These are phyloP conservation scores for Eira barbara DNA, from an alignment of 2,113 vertebrate species.

Conservation along the genomic window DNA sequence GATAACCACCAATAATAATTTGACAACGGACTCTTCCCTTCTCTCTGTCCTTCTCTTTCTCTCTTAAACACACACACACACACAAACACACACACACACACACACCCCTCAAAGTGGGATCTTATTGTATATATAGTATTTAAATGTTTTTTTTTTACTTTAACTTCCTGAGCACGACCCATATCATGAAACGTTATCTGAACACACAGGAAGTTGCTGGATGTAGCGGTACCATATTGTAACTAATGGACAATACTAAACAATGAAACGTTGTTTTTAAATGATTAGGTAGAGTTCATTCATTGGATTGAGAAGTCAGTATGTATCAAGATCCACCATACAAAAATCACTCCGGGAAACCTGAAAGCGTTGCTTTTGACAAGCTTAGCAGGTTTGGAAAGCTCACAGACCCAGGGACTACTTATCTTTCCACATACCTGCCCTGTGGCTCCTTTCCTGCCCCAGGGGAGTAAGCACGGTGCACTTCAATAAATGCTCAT, in stretches of 20 bases:
- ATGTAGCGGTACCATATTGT: background rate
- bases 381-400: too few relatives aligned
- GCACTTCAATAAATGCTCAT: background rate
- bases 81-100: background rate
- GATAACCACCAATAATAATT: background rate
- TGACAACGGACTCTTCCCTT: background rate
- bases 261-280: background rate
- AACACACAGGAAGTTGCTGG: background rate
- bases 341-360: background rate
- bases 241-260: background rate
- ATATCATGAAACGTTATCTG: background rate
- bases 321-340: background rate
- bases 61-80: background rate
- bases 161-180: background rate
- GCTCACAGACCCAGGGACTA: background rate
- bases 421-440: rapidly evolving
- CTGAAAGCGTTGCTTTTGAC: background rate
- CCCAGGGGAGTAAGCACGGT: background rate
- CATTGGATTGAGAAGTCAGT: background rate
- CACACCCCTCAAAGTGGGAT: background rate
- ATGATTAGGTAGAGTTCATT: background rate
- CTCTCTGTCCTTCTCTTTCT: too few relatives aligned
- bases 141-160: background rate
- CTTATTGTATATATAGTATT: background rate
- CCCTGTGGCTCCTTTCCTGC: background rate